Percentiles rank a stretch among this genome's conserved stretches.
phyloP scores from a whole-genome alignment of 2,113 vertebrate genomes.

The Etia nguti region DNA sequence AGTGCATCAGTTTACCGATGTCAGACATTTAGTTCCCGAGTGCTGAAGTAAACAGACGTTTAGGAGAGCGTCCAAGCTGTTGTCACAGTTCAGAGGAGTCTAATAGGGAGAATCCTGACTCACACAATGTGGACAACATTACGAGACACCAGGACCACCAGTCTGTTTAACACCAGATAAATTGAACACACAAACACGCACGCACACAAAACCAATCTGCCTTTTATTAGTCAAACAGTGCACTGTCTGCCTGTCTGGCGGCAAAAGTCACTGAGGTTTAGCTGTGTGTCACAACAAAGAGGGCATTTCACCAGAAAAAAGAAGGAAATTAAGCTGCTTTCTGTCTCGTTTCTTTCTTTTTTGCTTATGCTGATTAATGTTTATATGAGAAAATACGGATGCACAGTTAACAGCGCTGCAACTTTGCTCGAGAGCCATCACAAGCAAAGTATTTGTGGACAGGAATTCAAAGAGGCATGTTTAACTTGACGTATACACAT shows the following conservation, averaged over 20 bases:
- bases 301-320: neutral
- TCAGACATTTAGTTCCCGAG: slow-evolving; percentile 10
- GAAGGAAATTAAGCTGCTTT: neutral
- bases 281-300: neutral
- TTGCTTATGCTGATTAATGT: neutral
- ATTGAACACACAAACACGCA: slow-evolving; percentile 4
- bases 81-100: slow-evolving; percentile 48
- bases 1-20: neutral
- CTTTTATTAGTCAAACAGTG: slow-evolving; percentile 43
- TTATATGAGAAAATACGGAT: neutral
- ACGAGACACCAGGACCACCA: slow-evolving; percentile 34
- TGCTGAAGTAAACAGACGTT: slow-evolving; percentile 10
- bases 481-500: neutral
- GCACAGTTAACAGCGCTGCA: neutral
- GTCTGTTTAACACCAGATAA: slow-evolving; percentile 46
- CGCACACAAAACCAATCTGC: slow-evolving; percentile 11
- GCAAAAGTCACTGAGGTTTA: slow-evolving; percentile 14
- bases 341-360: neutral
- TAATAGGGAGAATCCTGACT: slow-evolving; percentile 26
- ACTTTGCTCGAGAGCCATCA: neutral
- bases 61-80: slow-evolving; percentile 25
- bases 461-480: neutral
- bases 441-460: neutral
- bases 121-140: slow-evolving; percentile 44
- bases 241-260: slow-evolving; percentile 4